These are phyloP conservation scores for Strigamia crassipes DNA, from an alignment of 2,888 invertebrate genomes.

Conservation along the genomic window DNA sequence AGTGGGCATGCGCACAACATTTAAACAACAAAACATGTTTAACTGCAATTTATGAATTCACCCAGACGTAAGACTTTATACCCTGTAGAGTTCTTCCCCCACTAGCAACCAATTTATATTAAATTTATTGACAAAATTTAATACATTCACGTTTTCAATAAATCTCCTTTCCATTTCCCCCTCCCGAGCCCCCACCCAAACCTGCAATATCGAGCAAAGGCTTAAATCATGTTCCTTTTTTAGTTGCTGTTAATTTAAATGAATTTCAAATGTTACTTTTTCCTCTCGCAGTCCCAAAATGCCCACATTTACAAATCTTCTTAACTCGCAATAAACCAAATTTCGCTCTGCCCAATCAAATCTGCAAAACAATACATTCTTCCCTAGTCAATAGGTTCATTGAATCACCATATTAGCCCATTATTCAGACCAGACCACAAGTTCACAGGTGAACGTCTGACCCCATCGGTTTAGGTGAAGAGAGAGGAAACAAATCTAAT, in stretches of 20 bases:
- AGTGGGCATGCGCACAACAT: no score
- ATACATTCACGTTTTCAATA: neutral
- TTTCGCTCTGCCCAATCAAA: neutral
- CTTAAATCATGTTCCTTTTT: no score
- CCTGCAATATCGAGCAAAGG: neutral
- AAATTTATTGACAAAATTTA: neutral
- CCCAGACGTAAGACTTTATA: neutral
- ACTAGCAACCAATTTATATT: neutral
- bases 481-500: slow-evolving; percentile 23
- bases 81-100: neutral
- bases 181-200: neutral
- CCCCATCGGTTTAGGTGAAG: neutral
- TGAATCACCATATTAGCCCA: neutral
- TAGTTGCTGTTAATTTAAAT: no score
- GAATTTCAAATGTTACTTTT: no score
- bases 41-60: no score
- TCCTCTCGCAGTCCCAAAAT: no score
- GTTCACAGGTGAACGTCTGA: slow-evolving; percentile 2
- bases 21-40: no score
- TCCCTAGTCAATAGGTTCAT: neutral
- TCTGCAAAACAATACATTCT: neutral
- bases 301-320: no score
- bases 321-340: neutral
- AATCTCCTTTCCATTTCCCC: neutral
- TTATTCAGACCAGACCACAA: neutral